These are phyloP conservation scores for Perca fluviatilis DNA, from an alignment of 2,113 vertebrate genomes.

Conservation along the genomic window DNA sequence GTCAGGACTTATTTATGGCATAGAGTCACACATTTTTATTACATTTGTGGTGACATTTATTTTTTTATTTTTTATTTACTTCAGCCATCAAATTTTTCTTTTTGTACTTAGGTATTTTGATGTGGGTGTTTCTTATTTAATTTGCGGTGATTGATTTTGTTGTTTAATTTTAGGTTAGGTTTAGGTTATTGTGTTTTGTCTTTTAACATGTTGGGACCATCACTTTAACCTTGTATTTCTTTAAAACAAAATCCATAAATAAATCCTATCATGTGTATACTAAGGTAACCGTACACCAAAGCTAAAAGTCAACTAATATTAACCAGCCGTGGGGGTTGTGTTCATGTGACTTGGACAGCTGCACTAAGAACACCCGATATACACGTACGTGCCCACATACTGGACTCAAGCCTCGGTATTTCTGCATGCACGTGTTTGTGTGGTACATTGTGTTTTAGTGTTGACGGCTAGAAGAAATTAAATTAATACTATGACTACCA, in stretches of 20 bases:
- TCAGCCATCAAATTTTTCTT: background rate
- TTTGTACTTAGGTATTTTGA: background rate
- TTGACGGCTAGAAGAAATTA: background rate
- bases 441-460: background rate
- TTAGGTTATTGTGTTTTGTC: background rate
- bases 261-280: background rate
- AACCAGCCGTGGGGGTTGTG: slow-evolving; percentile 15
- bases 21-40: background rate
- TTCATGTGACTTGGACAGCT: slow-evolving; percentile 74
- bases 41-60: background rate
- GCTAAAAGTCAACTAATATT: slow-evolving; percentile 29
- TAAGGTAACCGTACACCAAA: slow-evolving; percentile 38
- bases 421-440: background rate
- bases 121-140: background rate
- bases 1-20: background rate
- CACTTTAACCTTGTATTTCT: too few relatives aligned
- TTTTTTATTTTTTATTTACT: too few relatives aligned
- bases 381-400: background rate
- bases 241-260: background rate
- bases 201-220: too few relatives aligned
- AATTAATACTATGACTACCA: background rate
- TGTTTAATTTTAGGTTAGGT: background rate
- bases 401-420: slow-evolving; percentile 16
- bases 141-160: background rate
- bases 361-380: slow-evolving; percentile 58